phyloP scores from a whole-genome alignment of 1,140 invertebrate genomes.

The Tetramorium parvispinum region DNA sequence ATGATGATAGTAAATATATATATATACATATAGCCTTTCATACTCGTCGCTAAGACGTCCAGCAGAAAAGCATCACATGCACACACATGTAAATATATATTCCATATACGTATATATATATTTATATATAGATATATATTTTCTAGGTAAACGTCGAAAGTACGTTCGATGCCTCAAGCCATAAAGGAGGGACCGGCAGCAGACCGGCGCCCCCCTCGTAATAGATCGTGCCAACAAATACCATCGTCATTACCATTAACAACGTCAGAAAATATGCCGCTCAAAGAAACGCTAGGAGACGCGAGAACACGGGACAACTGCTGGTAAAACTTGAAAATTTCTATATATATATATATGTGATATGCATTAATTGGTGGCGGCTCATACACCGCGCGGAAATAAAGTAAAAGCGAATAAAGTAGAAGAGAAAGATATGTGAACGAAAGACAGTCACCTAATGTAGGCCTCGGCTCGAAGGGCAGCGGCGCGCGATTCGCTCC shows the following conservation, averaged over 20 bases:
- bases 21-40: conserved; percentile 68
- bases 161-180: conserved; percentile 82
- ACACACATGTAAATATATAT: conserved; percentile 61
- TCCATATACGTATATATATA: conserved; percentile 58
- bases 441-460: conserved; percentile 69
- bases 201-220: conserved; percentile 65
- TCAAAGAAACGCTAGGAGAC: conserved; percentile 62
- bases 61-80: conserved; percentile 69
- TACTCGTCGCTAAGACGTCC: conserved; percentile 64
- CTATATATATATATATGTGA: conserved; percentile 65
- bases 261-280: conserved; percentile 66
- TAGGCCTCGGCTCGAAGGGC: conserved; percentile 60
- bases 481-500: conserved; percentile 52
- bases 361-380: conserved; percentile 67
- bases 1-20: conserved; percentile 58
- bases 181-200: conserved; percentile 71
- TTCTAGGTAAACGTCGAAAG: conserved; percentile 61
- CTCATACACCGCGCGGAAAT: conserved; percentile 57
- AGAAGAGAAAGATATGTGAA: conserved; percentile 66
- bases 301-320: conserved; percentile 55
- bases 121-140: conserved; percentile 48
- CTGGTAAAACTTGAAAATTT: conserved; percentile 62
- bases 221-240: conserved; percentile 81
- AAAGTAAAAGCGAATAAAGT: conserved; percentile 70
- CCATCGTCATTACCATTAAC: conserved; percentile 72